phyloP scores from a whole-genome alignment of 2,888 invertebrate species.

The Meghimatium bilineatum region DNA sequence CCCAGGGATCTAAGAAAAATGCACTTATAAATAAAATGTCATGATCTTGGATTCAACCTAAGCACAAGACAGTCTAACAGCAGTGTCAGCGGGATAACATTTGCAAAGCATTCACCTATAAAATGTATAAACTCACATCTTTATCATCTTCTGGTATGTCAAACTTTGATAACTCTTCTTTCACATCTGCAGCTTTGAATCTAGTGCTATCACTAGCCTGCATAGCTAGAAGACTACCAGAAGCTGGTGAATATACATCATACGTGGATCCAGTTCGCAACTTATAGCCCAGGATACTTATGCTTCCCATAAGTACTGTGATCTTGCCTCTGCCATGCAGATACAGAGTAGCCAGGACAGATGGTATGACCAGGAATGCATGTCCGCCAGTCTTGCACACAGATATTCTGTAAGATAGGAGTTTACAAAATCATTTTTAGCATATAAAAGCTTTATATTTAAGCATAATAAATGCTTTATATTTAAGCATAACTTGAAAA shows the following conservation, averaged over 20 bases:
- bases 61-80: no score
- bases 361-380: slow-evolving; percentile 39
- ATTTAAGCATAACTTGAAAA: no score
- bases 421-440: background rate
- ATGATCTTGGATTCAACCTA: no score
- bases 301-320: slow-evolving; percentile 56
- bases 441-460: no score
- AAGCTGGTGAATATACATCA: slow-evolving; percentile 63
- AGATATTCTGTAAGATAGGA: slow-evolving; percentile 28
- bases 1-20: no score
- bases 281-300: slow-evolving; percentile 57
- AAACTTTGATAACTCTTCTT: slow-evolving; percentile 29
- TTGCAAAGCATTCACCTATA: background rate
- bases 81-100: no score
- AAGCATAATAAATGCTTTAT: no score
- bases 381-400: slow-evolving; percentile 9
- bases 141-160: slow-evolving; percentile 29
- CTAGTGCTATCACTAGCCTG: slow-evolving; percentile 3
- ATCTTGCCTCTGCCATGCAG: slow-evolving; percentile 60
- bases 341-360: slow-evolving; percentile 8
- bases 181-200: slow-evolving; percentile 31
- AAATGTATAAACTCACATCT: slow-evolving; percentile 21
- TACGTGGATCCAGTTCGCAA: slow-evolving; percentile 47
- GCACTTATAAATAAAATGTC: no score
- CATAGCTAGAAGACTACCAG: slow-evolving; percentile 60